Percentiles rank a stretch among this genome's conserved stretches.
Evolutionary conservation across 2,888 invertebrate genomes (phyloP).

Genomic region (Drosophila austrosaltans): DNA sequence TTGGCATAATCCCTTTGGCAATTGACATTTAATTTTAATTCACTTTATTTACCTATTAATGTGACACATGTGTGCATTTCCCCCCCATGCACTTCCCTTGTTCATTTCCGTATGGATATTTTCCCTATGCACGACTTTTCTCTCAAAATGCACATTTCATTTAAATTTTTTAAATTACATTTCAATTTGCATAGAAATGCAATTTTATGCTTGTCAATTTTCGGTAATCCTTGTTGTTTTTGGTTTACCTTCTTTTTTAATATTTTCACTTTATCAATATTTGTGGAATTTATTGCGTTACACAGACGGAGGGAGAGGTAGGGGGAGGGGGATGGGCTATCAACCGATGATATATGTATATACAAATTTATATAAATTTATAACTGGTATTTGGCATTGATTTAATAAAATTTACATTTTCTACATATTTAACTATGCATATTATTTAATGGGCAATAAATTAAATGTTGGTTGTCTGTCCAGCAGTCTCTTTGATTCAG

Average conservation of each 20-base stretch:
- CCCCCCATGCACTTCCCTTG: conserved; percentile 2
- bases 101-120: neutral
- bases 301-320: neutral
- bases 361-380: conserved; percentile 2
- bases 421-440: conserved; percentile 1
- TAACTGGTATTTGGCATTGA: conserved; percentile 1
- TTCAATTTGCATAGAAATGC: conserved; percentile 23
- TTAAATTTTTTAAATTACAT: conserved; percentile 20
- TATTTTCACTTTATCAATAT: conserved; percentile 49
- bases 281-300: conserved; percentile 19
- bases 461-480: neutral
- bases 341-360: neutral
- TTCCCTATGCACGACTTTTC: conserved; percentile 26
- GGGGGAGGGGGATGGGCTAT: neutral
- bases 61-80: conserved; percentile 25
- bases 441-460: conserved; percentile 7
- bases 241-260: conserved; percentile 16
- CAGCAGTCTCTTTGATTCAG: neutral
- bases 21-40: conserved; percentile 55
- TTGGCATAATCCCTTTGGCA: conserved; percentile 33
- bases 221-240: conserved; percentile 6
- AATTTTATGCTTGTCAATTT: conserved; percentile 26
- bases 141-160: neutral
- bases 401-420: conserved; percentile 11
- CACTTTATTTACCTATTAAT: conserved; percentile 39